Base-by-base conservation (phyloP, 2,888 invertebrate species). In the Baronia brevicornis region DNA sequence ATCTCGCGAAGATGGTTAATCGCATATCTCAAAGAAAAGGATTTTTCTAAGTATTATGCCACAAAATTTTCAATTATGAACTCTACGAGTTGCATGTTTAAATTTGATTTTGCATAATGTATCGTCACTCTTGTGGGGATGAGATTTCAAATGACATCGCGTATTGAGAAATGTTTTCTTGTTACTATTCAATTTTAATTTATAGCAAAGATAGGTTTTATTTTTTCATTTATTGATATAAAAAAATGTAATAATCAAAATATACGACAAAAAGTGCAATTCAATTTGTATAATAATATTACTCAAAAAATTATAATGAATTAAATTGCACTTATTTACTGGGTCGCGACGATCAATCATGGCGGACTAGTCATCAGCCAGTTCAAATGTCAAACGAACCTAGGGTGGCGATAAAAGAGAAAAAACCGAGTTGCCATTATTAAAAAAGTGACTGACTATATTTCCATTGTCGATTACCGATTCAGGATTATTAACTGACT, bases 391-490 rank as follows among this genome's bases (percentile, higher is more conserved):
- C 84, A 84, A 82, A 79, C 67, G 75, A 68, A 77, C 70, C 70
- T 80, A 78, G 84, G 84, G 84, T 78, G 77, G 78, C 74, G 70
- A 74, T 78, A 80, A 82, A 80, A 79, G 63, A 71, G 63, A 60
- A 72, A 70, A 74, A 74, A 70, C 68, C 62, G 59, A 70, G 72
- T 70, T 74, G 79, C 80, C 65, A 78, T 80, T 82, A 82, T 84
- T 84, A 84, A 84, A 84, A 84, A 84, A 84, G 74, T 82, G 82
- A 84, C 84, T 79, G 73, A 82, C 80, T 82, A 79, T 84, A 84
- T 84, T 84, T 78, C 82, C 63, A 84, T 84, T 84, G 84, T 84
- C 65, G 74, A 82, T 71, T 80, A 78, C 73, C 77, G 75, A 80
- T 82, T 80, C 77, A 65, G 80, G 75, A 79, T 84, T 84, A 84